Percentiles rank a stretch among this genome's conserved stretches.
Conservation (phyloP, 2,888 invertebrate species). For the Platycheirus albimanus region DNA sequence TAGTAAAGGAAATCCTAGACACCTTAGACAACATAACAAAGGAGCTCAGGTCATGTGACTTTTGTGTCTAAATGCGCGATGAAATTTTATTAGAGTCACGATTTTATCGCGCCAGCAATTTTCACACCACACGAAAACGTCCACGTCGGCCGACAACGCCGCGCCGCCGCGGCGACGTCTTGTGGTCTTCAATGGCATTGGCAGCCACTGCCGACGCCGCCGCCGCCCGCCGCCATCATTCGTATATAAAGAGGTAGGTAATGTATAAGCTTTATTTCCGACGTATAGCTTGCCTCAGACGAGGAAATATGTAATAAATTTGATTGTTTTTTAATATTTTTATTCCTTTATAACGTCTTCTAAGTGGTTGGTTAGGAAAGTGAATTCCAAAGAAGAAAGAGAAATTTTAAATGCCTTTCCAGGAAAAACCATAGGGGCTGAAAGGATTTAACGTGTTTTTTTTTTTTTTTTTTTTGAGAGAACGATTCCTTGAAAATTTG, state of each 20-base stretch:
- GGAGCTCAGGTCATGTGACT: slow-evolving; percentile 71
- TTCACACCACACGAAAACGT: slow-evolving; percentile 70
- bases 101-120: slow-evolving; percentile 71
- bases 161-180: slow-evolving; percentile 4
- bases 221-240: too few relatives aligned
- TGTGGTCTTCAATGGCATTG: slow-evolving; percentile 31
- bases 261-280: slow-evolving; percentile 30
- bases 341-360: slow-evolving; percentile 42
- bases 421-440: neutral
- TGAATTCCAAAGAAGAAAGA: slow-evolving; percentile 61
- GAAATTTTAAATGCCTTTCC: slow-evolving; percentile 24
- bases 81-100: slow-evolving; percentile 73
- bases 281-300: slow-evolving; percentile 21
- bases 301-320: slow-evolving; percentile 66
- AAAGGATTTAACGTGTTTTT: too few relatives aligned
- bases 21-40: slow-evolving; percentile 46
- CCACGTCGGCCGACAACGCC: slow-evolving; percentile 25
- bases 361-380: slow-evolving; percentile 55
- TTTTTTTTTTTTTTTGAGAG: too few relatives aligned
- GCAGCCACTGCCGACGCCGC: too few relatives aligned
- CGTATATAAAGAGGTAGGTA: slow-evolving; percentile 1
- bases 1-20: slow-evolving; percentile 14
- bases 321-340: slow-evolving; percentile 52
- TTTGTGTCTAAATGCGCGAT: slow-evolving; percentile 72
- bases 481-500: too few relatives aligned